phyloP scores from a whole-genome alignment of 1,140 invertebrate species.

The Drosophila jambulina region DNA sequence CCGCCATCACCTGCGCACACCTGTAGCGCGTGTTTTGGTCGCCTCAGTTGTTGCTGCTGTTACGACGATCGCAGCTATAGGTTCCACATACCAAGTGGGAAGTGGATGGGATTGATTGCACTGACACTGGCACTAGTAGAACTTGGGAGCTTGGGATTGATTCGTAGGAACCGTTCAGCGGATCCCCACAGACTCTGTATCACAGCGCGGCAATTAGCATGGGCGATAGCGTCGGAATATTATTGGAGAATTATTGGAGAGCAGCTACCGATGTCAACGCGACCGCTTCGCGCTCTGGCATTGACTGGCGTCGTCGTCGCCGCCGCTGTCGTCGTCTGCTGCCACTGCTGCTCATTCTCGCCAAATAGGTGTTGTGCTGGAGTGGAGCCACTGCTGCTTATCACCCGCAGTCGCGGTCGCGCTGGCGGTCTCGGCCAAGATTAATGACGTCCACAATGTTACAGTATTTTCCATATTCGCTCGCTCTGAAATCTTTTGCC shows the following conservation, averaged over 20 bases:
- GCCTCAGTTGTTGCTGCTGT: constrained; percentile 16
- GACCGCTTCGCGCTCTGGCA: constrained; percentile 77
- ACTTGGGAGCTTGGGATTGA: constrained; percentile 15
- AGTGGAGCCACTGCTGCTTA: constrained; percentile 31
- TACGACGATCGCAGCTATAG: constrained; percentile 20
- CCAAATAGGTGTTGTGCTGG: constrained; percentile 37
- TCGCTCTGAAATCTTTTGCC: constrained; percentile 19
- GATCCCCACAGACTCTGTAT: constrained; percentile 33
- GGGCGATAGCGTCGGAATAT: constrained; percentile 16
- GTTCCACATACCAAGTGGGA: constrained; percentile 37
- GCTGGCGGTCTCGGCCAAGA: constrained; percentile 53
- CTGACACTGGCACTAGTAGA: not conserved
- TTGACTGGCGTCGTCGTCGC: constrained; percentile 60
- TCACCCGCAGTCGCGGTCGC: constrained; percentile 31
- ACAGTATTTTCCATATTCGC: constrained; percentile 27
- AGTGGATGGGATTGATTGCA: constrained; percentile 34
- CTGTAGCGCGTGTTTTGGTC: constrained; percentile 64
- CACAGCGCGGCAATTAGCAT: constrained; percentile 33
- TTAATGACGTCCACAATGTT: constrained; percentile 60
- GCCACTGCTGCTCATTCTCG: constrained; percentile 47
- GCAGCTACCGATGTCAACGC: constrained; percentile 76
- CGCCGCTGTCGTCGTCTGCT: constrained; percentile 15
- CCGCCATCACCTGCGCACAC: constrained; percentile 55
- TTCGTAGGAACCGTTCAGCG: constrained; percentile 9
- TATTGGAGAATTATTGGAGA: constrained; percentile 55